These are phyloP conservation scores for Valencia hispanica DNA, from an alignment of 2,797 vertebrate genomes.

Conservation along the genomic window DNA sequence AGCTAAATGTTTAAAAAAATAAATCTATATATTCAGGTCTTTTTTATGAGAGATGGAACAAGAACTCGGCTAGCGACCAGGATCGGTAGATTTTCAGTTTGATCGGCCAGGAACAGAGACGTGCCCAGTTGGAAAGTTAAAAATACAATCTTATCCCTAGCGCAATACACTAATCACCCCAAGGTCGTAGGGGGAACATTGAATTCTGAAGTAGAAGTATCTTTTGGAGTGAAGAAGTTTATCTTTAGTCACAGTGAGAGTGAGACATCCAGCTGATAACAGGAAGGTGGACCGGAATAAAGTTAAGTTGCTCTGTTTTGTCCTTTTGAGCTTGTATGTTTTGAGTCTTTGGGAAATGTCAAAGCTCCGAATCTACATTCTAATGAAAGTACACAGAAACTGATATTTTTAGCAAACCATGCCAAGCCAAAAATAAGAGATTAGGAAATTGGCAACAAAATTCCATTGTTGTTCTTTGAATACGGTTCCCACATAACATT, in stretches of 20 bases:
- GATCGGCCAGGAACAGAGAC: too few species aligned
- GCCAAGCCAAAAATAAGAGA: neutral
- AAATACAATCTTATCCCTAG: too few species aligned
- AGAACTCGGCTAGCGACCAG: neutral
- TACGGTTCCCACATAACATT: neutral
- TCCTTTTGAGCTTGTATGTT: neutral
- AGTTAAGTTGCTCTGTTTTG: too few species aligned
- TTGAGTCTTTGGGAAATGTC: neutral
- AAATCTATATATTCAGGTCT: neutral
- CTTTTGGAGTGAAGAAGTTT: neutral
- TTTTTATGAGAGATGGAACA: neutral
- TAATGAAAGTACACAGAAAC: neutral
- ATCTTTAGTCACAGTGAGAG: neutral
- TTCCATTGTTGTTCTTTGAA: neutral
- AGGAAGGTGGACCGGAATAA: neutral
- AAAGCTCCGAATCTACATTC: neutral
- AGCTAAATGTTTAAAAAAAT: too few species aligned
- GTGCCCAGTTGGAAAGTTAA: too few species aligned
- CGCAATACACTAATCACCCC: neutral
- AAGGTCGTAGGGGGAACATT: neutral
- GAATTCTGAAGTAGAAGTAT: neutral
- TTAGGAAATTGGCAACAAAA: neutral
- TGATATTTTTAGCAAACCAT: neutral
- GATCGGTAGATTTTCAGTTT: neutral
- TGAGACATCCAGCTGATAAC: neutral